A percentile compares a stretch with the other conserved stretches of the same genome.
Conservation (phyloP, 2,113 vertebrate genomes). For the Pholis gunnellus region DNA sequence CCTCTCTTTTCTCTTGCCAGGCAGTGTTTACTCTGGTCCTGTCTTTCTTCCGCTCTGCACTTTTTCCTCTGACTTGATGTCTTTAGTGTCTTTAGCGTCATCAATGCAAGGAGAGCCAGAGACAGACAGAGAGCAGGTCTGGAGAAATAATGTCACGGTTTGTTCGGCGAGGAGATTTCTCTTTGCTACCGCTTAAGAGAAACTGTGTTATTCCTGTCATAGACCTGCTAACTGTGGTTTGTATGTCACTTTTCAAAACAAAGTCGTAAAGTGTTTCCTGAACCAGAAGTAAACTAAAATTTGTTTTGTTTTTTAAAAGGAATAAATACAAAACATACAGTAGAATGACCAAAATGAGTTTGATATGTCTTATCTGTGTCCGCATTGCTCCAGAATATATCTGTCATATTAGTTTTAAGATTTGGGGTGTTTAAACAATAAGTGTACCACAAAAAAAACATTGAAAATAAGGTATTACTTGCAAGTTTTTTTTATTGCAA, state of each 20-base stretch:
- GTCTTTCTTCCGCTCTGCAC: slow-evolving; percentile 62
- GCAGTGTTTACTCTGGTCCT: slow-evolving; percentile 52
- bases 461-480: not conserved
- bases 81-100: slow-evolving; percentile 44
- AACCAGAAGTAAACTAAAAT: not conserved
- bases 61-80: slow-evolving; percentile 52
- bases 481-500: not conserved
- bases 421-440: not conserved
- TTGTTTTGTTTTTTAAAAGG: not conserved
- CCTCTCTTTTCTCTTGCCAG: slow-evolving; percentile 24
- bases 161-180: slow-evolving; percentile 38
- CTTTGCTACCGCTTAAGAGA: slow-evolving; percentile 11
- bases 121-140: slow-evolving; percentile 32
- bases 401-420: not conserved
- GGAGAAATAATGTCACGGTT: slow-evolving; percentile 29
- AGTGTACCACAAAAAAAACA: not conserved
- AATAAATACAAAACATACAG: not conserved
- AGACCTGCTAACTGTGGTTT: not conserved
- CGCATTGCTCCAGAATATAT: not conserved
- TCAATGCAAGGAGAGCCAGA: slow-evolving; percentile 14
- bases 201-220: not conserved
- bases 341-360: not conserved
- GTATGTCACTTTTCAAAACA: not conserved
- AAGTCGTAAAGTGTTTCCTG: not conserved
- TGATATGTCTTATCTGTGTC: not conserved